Base-by-base conservation (phyloP, 2,113 vertebrate species). In the Oxygymnocypris stewartii region DNA sequence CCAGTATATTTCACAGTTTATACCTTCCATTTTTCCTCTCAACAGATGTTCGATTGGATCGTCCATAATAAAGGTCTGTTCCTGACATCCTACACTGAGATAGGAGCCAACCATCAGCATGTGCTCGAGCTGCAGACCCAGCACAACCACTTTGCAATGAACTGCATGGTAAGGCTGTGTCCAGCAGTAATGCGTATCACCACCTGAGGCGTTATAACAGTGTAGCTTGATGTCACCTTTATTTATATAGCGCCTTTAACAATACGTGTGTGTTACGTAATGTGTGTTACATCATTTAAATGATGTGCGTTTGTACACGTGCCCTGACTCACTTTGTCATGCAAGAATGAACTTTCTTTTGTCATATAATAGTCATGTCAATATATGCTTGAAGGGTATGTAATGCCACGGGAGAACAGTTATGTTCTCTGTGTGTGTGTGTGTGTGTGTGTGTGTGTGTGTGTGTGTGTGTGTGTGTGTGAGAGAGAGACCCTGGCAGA, bases 1-100 rank as follows among this genome's bases (percentile, higher is more conserved):
- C n/a, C n/a, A 37, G 31, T 35, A 71, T 71, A 20, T 71, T 71
- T 71, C 16, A 18, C 65, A 20, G 67, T 20, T 16, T 35, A 71
- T 71, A 7, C 16, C 18, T 71, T 73, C 4, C 1, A 20, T 65
- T 44, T 93, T 86, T 74, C 49, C 47, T 89, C 86, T 85, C 0
- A 82, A 47, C 88, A 99, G 98, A 99, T 99, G 98, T 99, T 99
- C 90, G 98, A 99, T 94, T 99, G 98, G 98, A 99, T 99, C 93
- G 97, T 98, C 93, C 98, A 99, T 95, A 99, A 99, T 94, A 99
- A 99, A 93, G 97, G 97, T 79, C 96, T 99, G 86, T 99, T 99
- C 92, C 94, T 99, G 91, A 99, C 97, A 90, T 98, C 96, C 90
- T 99, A 99, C 93, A 99, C 98, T 0, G 98, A 99, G 93, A 99